These are phyloP conservation scores for Poeciliopsis gracilis DNA, from an alignment of 2,797 vertebrate species.

Conservation along the genomic window DNA sequence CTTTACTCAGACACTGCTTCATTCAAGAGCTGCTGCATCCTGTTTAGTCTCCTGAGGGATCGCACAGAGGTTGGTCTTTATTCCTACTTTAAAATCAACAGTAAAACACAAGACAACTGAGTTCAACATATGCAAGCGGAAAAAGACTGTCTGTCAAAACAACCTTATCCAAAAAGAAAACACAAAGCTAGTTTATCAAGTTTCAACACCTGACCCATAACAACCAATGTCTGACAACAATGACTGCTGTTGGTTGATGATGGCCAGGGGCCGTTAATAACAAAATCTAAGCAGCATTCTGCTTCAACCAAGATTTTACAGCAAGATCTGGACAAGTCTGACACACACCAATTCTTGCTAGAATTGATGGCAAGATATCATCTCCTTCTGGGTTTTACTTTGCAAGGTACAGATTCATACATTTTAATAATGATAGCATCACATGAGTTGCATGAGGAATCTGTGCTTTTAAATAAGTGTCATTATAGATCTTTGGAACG, in stretches of 20 bases:
- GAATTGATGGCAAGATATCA: background rate
- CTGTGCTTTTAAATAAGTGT: background rate
- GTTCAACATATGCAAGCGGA: background rate
- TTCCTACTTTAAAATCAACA: background rate
- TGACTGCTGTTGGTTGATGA: background rate
- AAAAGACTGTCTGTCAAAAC: background rate
- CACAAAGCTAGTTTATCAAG: background rate
- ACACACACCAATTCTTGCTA: background rate
- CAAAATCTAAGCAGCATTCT: background rate
- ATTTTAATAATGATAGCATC: background rate
- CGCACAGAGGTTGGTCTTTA: background rate
- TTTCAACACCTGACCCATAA: background rate
- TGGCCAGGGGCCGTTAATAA: background rate
- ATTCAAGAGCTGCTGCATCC: background rate
- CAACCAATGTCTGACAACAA: background rate
- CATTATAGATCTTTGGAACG: background rate
- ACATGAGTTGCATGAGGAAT: background rate
- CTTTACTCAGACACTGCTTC: background rate
- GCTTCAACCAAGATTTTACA: background rate
- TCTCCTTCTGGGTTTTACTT: background rate
- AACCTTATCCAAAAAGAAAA: background rate
- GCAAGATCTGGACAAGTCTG: background rate
- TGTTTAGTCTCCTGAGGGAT: background rate
- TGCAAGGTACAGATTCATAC: background rate
- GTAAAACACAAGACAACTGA: background rate